phyloP scores from a whole-genome alignment of 2,113 vertebrate species.

The Zapus hudsonius region DNA sequence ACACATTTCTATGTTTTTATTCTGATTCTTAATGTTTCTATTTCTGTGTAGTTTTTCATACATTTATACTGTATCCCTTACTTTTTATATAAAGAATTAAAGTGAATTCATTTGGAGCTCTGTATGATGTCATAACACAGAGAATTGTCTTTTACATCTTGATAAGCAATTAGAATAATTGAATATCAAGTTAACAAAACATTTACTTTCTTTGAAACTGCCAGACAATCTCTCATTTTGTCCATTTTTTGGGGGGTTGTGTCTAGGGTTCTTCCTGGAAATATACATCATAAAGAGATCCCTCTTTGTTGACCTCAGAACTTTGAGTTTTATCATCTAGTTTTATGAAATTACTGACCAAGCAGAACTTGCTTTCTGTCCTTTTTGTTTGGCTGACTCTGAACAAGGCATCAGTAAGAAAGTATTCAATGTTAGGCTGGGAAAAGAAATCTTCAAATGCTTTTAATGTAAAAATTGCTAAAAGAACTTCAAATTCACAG shows the following conservation, averaged over 20 bases:
- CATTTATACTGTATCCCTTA: not conserved
- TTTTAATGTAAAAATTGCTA: not conserved
- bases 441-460: too few species aligned
- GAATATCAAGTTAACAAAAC: not conserved
- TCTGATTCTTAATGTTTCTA: not conserved
- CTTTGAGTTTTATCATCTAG: not conserved
- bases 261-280: not conserved
- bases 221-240: not conserved
- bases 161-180: not conserved
- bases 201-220: not conserved
- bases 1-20: not conserved
- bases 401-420: not conserved
- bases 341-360: not conserved
- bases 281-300: not conserved
- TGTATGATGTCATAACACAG: not conserved
- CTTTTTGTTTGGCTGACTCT: not conserved
- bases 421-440: not conserved
- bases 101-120: not conserved
- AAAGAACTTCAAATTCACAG: not conserved
- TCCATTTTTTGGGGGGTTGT: not conserved
- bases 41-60: not conserved
- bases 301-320: not conserved
- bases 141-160: not conserved
- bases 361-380: not conserved
- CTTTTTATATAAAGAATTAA: not conserved